A percentile compares a stretch with the other conserved stretches of the same genome.
These are phyloP conservation scores for Nomada ruficornis DNA, from an alignment of 2,888 invertebrate genomes.

Conservation along the genomic window DNA sequence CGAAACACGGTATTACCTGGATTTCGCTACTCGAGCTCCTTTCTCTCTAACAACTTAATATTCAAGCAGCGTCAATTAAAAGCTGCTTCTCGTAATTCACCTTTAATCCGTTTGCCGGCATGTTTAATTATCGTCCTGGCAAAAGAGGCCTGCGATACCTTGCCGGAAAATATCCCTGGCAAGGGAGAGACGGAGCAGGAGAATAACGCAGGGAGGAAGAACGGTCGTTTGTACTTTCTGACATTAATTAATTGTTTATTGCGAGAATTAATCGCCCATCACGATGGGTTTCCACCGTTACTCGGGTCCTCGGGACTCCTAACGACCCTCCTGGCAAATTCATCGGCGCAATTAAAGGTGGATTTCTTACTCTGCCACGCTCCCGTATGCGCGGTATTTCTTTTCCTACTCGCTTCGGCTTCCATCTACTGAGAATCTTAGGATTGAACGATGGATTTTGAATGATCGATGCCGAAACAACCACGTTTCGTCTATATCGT, in stretches of 20 bases:
- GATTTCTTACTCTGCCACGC: slow-evolving; percentile 22
- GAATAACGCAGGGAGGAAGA: slow-evolving; percentile 5
- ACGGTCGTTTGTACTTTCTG: slow-evolving; percentile 27
- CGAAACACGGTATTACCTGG: slow-evolving; percentile 29
- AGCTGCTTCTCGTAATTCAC: slow-evolving; percentile 46
- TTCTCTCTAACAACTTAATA: slow-evolving; percentile 40
- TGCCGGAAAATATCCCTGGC: slow-evolving; percentile 20
- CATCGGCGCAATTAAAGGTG: slow-evolving; percentile 51
- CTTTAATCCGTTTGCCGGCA: slow-evolving; percentile 41
- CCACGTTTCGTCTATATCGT: too few species aligned
- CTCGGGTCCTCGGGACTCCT: background rate
- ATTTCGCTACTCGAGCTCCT: slow-evolving; percentile 2
- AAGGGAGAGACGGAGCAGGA: background rate
- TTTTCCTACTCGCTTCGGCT: background rate
- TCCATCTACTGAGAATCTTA: too few species aligned
- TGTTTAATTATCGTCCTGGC: slow-evolving; percentile 44
- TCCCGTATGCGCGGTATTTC: background rate
- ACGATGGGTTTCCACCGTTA: background rate
- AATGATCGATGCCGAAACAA: background rate
- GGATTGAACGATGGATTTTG: too few species aligned
- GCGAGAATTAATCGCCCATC: slow-evolving; percentile 53
- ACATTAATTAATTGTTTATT: slow-evolving; percentile 64
- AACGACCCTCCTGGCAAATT: slow-evolving; percentile 52
- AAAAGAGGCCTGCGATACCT: background rate
- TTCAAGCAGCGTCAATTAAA: slow-evolving; percentile 53